These are phyloP conservation scores for Arvicola amphibius DNA, from an alignment of 2,797 vertebrate genomes.

Conservation along the genomic window DNA sequence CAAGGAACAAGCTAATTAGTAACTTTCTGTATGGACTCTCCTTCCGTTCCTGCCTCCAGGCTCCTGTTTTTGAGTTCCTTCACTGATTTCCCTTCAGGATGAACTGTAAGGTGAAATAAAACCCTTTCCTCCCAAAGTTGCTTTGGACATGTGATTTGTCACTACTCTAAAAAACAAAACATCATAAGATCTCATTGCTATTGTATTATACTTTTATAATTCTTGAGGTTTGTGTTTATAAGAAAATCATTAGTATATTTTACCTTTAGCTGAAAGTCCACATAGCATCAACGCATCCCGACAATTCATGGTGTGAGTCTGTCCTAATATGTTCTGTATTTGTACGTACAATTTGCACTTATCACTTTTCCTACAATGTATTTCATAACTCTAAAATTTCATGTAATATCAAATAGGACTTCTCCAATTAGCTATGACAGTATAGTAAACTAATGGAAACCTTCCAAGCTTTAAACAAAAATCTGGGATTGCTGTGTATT, in stretches of 20 bases:
- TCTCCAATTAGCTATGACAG: not conserved
- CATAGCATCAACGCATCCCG: not conserved
- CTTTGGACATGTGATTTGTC: not conserved
- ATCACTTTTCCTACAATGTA: not conserved
- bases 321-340: not conserved
- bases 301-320: not conserved
- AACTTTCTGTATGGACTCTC: not conserved
- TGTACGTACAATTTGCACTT: not conserved
- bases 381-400: slow-evolving; percentile 13
- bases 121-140: not conserved
- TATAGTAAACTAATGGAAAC: not conserved
- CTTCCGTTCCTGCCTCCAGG: not conserved
- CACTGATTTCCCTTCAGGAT: not conserved
- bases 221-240: not conserved
- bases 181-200: not conserved
- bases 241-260: not conserved
- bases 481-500: not conserved
- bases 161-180: not conserved
- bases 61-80: not conserved
- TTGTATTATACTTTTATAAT: not conserved
- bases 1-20: not conserved
- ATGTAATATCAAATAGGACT: slow-evolving; percentile 24
- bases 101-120: not conserved
- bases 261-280: not conserved
- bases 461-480: slow-evolving; percentile 2